Conservation (phyloP, 2,888 invertebrate genomes). For the Dryobotodes eremita region DNA sequence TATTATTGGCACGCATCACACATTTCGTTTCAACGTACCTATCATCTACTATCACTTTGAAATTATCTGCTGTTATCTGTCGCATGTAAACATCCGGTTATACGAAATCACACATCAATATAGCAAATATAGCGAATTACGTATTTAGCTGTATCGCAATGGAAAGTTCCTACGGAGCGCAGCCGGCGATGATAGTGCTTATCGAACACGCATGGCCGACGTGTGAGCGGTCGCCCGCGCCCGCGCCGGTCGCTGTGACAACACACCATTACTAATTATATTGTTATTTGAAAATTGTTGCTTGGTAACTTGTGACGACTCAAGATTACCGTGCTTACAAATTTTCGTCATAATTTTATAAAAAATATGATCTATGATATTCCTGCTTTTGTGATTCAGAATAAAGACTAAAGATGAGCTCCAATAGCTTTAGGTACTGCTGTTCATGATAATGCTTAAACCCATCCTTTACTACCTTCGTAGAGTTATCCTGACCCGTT, state of each 20-base stretch:
- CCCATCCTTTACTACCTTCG: background rate
- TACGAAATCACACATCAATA: slow-evolving; percentile 70
- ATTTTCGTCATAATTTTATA: slow-evolving; percentile 14
- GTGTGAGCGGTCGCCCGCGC: slow-evolving; percentile 61
- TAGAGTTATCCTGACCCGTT: background rate
- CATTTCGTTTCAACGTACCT: slow-evolving; percentile 35
- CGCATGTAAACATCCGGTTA: slow-evolving; percentile 75
- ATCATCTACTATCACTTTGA: slow-evolving; percentile 40
- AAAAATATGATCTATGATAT: background rate
- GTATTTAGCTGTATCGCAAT: slow-evolving; percentile 73
- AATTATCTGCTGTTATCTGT: slow-evolving; percentile 66
- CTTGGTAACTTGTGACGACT: slow-evolving; percentile 40
- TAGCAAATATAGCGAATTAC: slow-evolving; percentile 64
- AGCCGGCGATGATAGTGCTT: slow-evolving; percentile 75
- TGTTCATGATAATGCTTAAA: background rate
- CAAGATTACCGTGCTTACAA: slow-evolving; percentile 20
- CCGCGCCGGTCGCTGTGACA: slow-evolving; percentile 64
- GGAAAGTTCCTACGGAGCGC: slow-evolving; percentile 78
- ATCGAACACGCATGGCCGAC: slow-evolving; percentile 76
- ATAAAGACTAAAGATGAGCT: background rate
- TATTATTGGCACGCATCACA: slow-evolving; percentile 25
- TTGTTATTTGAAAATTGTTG: slow-evolving; percentile 58
- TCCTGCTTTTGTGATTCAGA: background rate
- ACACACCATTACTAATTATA: slow-evolving; percentile 65
- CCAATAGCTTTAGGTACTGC: background rate